Base-by-base conservation (phyloP, 1,140 invertebrate genomes). In the Lutraria rhynchaena region DNA sequence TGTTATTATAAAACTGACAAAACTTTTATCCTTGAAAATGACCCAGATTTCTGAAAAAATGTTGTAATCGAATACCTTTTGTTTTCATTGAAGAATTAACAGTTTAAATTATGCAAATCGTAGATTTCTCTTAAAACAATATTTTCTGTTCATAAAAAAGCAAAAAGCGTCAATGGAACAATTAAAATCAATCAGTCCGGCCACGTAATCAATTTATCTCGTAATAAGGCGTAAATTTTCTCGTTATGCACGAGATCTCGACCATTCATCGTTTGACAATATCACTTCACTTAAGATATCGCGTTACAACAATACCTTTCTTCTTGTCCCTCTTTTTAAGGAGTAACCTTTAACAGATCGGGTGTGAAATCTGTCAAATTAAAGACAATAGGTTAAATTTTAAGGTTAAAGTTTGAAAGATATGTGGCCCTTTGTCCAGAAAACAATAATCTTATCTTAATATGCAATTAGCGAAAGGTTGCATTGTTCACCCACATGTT, bases 281-380 rank as follows among this genome's bases (percentile, higher is more conserved):
- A 67, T 67, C 63, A 17, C 44, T 27, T 46, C 31, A 9, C n/a
- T 0, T 7, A 11, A 11, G 63, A 41, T 49, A 13, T 67, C 15
- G 17, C 19, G 17, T 67, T 49, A 29, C 63, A 5, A 41, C 37
- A 19, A 9, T n/a, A 24, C 31, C 37, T 75, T 49, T 24, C 27
- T 46, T 75, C 49, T 31, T 53, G 29, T 71, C 22, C 69, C 31
- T 33, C 4, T 71, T 31, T 55, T 57, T 41, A 55, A 22, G 33
- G 57, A 75, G 27, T 61, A 75, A 60, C 73, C 73, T 75, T 75
- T 75, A 75, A 75, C 55, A 49, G 31, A 49, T 60, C 7, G 4
- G 9, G 58, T 75, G 73, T 75, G 57, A 75, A 75, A 75, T 35
- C 33, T 75, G 44, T 75, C 73, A 75, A 75, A 31, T 71, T 71